Evolutionary conservation across 2,797 vertebrate species (phyloP), one percentile per base, ranked within the genome.

Genomic region (Erithacus rubecula): DNA sequence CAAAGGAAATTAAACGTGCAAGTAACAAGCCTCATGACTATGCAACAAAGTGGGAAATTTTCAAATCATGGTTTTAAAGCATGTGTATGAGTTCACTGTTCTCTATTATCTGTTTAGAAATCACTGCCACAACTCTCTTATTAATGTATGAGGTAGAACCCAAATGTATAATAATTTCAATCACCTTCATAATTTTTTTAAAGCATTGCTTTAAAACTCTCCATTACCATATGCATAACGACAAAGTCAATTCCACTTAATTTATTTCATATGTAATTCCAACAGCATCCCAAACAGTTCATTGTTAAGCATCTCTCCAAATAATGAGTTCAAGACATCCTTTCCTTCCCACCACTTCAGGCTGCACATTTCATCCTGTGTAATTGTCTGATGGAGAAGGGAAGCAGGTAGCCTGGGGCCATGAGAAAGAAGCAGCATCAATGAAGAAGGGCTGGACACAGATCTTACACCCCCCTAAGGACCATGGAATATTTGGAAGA

Each of bases 81-180:
- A 46, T 72, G 58, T 64, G 65, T 46, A 41, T 53, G 87, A 84
- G 74, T 86, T 93, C 85, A 80, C 21, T 53, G 27, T 64, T 95
- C 67, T 93, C 62, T 93, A 96, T 96, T 92, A 95, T 41, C 85
- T 95, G 17, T 80, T 96, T 95, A 97, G 94, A 90, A 94, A 94
- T 93, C 95, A 85, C 56, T 87, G 88, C 87, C 93, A 89, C 89
- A 44, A 78, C 75, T 87, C 72, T 75, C 78, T 87, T 91, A 96
- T 96, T 94, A 93, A 94, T 7, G 49, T 80, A 77, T 92, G 94
- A 89, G 70, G 47, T 46, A 90, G 90, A 96, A 97, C 94, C 95
- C 92, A 93, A 97, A 96, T 93, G 91, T 83, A 81, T 79, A 94
- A 95, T 97, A 79, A 96, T 91, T 97, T 90, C 90, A 95, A 94